Conservation (phyloP, 2,888 invertebrate genomes). For the Melikaiella ostensackeni region DNA sequence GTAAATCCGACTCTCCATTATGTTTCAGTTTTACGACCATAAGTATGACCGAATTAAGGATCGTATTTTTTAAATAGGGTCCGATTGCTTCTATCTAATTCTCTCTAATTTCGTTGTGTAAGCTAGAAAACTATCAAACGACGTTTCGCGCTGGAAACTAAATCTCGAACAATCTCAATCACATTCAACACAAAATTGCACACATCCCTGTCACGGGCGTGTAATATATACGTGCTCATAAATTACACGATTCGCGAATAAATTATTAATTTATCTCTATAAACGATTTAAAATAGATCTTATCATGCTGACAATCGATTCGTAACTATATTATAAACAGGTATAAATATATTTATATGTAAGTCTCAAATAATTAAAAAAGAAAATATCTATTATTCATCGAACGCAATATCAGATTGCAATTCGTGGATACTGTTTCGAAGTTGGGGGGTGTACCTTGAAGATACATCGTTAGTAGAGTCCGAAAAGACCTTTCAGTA, state of each 20-base stretch:
- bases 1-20: no score
- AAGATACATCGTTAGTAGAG: not conserved
- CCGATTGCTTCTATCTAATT: not conserved
- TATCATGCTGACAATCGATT: conserved; percentile 23
- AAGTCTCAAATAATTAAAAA: conserved; percentile 22
- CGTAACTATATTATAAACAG: conserved; percentile 30
- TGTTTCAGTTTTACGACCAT: no score
- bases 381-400: conserved; percentile 22
- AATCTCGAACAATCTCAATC: not conserved
- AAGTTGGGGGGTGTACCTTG: not conserved
- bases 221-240: conserved; percentile 23
- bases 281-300: conserved; percentile 36
- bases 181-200: conserved; percentile 35
- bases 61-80: no score
- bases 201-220: conserved; percentile 18
- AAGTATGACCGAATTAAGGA: no score
- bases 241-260: conserved; percentile 35
- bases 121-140: not conserved
- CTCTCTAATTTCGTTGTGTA: not conserved
- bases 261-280: conserved; percentile 30
- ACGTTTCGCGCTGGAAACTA: not conserved
- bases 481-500: conserved; percentile 6
- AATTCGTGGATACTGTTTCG: conserved; percentile 1
- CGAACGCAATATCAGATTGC: conserved; percentile 1
- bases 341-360: conserved; percentile 10